Base-by-base conservation (phyloP, 2,797 vertebrate genomes). In the Clarias laeviceps region DNA sequence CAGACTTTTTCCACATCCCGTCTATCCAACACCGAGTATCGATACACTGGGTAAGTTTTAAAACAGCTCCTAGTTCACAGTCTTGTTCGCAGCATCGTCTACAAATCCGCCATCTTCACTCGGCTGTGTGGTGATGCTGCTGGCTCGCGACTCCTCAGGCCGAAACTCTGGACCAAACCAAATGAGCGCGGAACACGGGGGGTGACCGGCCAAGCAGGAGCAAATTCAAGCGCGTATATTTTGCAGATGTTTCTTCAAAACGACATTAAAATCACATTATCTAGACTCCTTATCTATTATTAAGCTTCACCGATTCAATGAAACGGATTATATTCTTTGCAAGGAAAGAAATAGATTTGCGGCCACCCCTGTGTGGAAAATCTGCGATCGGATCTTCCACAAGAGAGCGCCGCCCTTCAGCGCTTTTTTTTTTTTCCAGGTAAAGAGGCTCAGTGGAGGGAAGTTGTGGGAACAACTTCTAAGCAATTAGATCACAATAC, bases 101-200 rank as follows among this genome's bases (percentile, higher is more conserved):
- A 79, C 86, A 80, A 72, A 88, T 87, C 91, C 92, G 91, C 92
- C 92, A 93, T 93, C 91, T 93, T 93, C 92, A 88, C 76, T 91
- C 88, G 72, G 87, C 86, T 89, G 77, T 87, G 72, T 77, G 79
- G 29, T 65, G 87, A 82, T 82, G 88, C 80, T 86, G 80, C 83
- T 84, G 82, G 82, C 72, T 87, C 87, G 88, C 90, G 87, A 84
- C 84, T 87, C 90, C 90, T 79, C 57, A 83, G 86, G 88, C 79
- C 79, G 84, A 90, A 90, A 90, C 88, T 90, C 85, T 37, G 91
- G 91, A 86, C 81, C 20, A 59, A 90, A 91, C 90, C 91, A 92
- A 86, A 0, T 65, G 54, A 5, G 5, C 20, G 18, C 22, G 2
- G 5, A 18, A 0, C 40, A 54, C 11, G 20, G 22, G 76, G 84